These are phyloP conservation scores for Aspidapion aeneum DNA, from an alignment of 2,888 invertebrate species.

Conservation along the genomic window DNA sequence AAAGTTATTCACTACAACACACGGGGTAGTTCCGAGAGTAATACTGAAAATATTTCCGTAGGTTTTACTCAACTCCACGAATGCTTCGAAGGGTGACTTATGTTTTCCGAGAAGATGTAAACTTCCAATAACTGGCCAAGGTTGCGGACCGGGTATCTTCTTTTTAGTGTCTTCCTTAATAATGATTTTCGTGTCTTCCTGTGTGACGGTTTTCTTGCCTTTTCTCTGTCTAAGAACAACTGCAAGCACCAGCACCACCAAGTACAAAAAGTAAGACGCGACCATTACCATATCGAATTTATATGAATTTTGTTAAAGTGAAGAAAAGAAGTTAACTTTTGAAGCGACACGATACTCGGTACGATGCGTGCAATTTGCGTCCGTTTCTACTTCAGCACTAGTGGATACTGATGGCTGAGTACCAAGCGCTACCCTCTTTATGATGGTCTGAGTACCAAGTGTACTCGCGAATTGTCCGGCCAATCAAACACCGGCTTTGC, in stretches of 20 bases:
- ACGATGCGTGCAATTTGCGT: constrained; percentile 36
- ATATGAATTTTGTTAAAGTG: too few relatives aligned
- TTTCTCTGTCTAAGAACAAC: background rate
- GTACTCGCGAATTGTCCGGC: constrained; percentile 16
- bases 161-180: too few relatives aligned
- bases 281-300: constrained; percentile 40
- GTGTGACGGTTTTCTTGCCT: background rate
- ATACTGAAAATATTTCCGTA: constrained; percentile 74
- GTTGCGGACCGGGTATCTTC: constrained; percentile 62
- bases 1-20: constrained; percentile 72
- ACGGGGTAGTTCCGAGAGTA: constrained; percentile 63
- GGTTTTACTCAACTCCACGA: constrained; percentile 62
- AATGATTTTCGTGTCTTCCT: background rate
- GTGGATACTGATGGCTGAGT: constrained; percentile 31
- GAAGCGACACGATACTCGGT: constrained; percentile 34
- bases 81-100: constrained; percentile 68
- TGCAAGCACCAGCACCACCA: constrained; percentile 39
- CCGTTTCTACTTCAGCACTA: constrained; percentile 26
- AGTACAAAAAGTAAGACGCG: constrained; percentile 42
- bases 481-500: constrained; percentile 19
- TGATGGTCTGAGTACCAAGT: constrained; percentile 30
- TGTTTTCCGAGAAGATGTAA: constrained; percentile 62
- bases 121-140: constrained; percentile 69
- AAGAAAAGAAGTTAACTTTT: too few relatives aligned
- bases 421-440: constrained; percentile 47